Evolutionary conservation across 2,888 invertebrate species (phyloP), one percentile per base, ranked within the genome.

Genomic region (Trachelus troglodyta): DNA sequence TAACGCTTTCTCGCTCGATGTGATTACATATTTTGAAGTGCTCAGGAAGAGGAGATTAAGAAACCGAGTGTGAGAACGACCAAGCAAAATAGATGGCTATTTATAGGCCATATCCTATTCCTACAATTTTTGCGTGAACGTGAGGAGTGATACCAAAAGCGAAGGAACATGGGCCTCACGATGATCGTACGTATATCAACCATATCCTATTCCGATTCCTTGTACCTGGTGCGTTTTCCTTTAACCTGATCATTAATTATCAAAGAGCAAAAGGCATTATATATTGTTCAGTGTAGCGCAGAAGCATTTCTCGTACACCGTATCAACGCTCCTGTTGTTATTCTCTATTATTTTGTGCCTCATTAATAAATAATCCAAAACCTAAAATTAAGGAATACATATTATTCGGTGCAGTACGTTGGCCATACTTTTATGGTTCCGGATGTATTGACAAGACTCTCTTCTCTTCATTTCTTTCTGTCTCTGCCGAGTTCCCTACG

Each of bases 111-210:
- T 87, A 87, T 83, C 84, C 84, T 84, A 84, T 85, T 84, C 81
- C 87, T 82, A 83, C 84, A 82, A 85, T 85, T 86, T 84, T 85
- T 84, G 82, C 83, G 83, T 87, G 88, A 87, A 87, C 87, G 88
- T 88, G 87, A 87, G 85, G 87, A 85, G 82, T 33, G 79, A 69
- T 69, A 69, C 40, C 40, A 79, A 40, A 76, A 76, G 40, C n/a
- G 35, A 37, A 37, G 77, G 79, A 79, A 81, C 77, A 79, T 79
- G 81, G 80, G 79, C 78, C 76, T 80, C 80, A 79, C 77, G 78
- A 81, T 76, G 81, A 83, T 81, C 80, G 86, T 86, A 86, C 79
- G 86, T 86, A 87, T 83, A 75, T 73, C 74, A 23, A 69, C 34
- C n/a, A 34, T 15, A 35, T 31, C 34, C 69, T 75, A 9, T 40